Base-by-base conservation (phyloP, 2,797 vertebrate species). In the Dryobates pubescens region DNA sequence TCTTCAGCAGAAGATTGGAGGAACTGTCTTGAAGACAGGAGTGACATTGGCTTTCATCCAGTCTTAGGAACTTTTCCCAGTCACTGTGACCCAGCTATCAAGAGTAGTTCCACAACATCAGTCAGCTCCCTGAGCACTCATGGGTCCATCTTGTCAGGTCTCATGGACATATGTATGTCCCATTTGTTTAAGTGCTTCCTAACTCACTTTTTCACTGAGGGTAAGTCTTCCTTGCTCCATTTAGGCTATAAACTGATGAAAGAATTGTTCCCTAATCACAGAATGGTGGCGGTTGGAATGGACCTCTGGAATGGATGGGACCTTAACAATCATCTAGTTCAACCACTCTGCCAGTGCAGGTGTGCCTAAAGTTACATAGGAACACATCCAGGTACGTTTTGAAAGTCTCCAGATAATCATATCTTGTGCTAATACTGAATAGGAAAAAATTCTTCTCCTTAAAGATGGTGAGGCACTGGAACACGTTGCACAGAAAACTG, bases 81-180 rank as follows among this genome's bases (percentile, higher is more conserved):
- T 22, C 61, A 54, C 30, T 81, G 38, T 7, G 36, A 86, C 29
- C 8, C 53, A 49, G 38, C 6, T 57, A 83, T 10, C 0, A 0
- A 49, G 13, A 54, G 16, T 6, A 51, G 32, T 34, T 82, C 30
- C 32, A 38, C 38, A 72, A 32, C 12, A 53, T 8, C 32, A 70
- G 2, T 17, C 56, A 62, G 23, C 6, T 34, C 32, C 27, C 18
- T 29, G 14, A 75, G 71, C 29, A 38, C 61, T 72, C 4, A 0
- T 3, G 9, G 15, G 11, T 23, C 15, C 36, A 74, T 62, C 58
- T 24, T 18, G 7, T 17, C 59, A 75, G 24, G 27, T 9, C 13
- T 8, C 36, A 20, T 1, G 5, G 45, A 62, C 12, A 74, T 62
- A 12, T 0, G 0, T 6, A 29, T 1, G 1, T n/a, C 8, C 13